These are phyloP conservation scores for Litoditis marina DNA, from an alignment of 2,888 invertebrate species.

Conservation along the genomic window DNA sequence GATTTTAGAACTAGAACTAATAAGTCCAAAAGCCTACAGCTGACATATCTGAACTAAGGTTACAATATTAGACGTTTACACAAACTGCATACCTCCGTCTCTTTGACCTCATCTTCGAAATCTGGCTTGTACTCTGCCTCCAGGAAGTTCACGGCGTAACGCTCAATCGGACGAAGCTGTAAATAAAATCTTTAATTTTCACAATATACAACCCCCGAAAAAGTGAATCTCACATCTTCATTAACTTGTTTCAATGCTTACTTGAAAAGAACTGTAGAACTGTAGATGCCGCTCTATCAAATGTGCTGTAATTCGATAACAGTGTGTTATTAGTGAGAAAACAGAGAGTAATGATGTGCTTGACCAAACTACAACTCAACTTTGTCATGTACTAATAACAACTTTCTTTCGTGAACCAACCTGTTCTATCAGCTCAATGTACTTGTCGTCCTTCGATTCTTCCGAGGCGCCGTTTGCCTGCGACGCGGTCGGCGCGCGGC, in stretches of 20 bases:
- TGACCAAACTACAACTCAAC: no score
- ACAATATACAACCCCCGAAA: neutral
- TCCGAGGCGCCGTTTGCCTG: slow-evolving; percentile 19
- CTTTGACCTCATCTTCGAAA: slow-evolving; percentile 78
- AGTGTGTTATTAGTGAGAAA: no score
- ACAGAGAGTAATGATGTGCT: no score
- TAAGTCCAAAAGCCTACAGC: no score
- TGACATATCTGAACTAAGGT: no score
- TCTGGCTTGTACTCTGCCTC: slow-evolving; percentile 80
- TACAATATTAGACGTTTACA: no score
- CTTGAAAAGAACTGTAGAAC: neutral
- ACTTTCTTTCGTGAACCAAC: slow-evolving; percentile 1
- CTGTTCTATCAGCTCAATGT: slow-evolving; percentile 44
- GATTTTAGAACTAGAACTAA: no score
- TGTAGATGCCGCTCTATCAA: no score
- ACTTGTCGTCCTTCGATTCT: slow-evolving; percentile 42
- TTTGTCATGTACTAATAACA: no score
- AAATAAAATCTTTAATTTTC: slow-evolving; percentile 20
- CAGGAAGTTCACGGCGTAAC: slow-evolving; percentile 88
- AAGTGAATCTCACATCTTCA: neutral
- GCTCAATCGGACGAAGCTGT: slow-evolving; percentile 87
- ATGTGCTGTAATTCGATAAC: no score
- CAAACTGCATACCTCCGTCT: slow-evolving; percentile 78
- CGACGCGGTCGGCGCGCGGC: neutral
- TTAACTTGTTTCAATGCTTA: neutral